A percentile compares a stretch with the other conserved stretches of the same genome.
Conservation (phyloP, 2,888 invertebrate species). For the Myathropa florea region DNA sequence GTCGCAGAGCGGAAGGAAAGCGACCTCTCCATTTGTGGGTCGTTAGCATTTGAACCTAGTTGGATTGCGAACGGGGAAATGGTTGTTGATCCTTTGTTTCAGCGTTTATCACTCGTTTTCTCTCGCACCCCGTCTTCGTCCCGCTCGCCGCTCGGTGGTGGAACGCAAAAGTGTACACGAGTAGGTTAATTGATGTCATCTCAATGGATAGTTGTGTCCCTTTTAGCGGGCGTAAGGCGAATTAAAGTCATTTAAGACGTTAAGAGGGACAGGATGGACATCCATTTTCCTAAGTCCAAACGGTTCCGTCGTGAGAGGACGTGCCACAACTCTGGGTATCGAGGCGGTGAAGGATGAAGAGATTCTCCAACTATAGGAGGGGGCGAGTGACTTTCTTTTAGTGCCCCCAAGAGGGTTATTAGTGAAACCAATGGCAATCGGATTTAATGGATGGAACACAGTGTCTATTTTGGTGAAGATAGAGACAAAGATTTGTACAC, state of each 20-base stretch:
- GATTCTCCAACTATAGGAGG: too few species aligned
- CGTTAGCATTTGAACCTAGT: slow-evolving; percentile 66
- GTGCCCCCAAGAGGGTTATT: slow-evolving; percentile 28
- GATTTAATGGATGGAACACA: slow-evolving; percentile 10
- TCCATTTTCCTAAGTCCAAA: slow-evolving; percentile 30
- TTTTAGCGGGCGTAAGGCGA: slow-evolving; percentile 25
- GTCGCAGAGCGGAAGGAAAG: neutral
- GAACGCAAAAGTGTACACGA: slow-evolving; percentile 18
- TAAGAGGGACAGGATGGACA: slow-evolving; percentile 27
- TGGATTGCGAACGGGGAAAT: slow-evolving; percentile 13
- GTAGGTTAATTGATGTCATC: slow-evolving; percentile 57
- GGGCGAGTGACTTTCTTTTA: neutral
- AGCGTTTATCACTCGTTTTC: slow-evolving; percentile 15
- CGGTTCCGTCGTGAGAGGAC: neutral
- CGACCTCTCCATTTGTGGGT: slow-evolving; percentile 29
- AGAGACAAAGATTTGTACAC: neutral
- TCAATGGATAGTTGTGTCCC: slow-evolving; percentile 30
- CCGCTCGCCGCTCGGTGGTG: neutral
- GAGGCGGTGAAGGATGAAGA: neutral
- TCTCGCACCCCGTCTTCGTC: neutral
- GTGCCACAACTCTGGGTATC: neutral
- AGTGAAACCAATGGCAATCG: slow-evolving; percentile 38
- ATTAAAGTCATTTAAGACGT: slow-evolving; percentile 54
- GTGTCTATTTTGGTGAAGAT: neutral
- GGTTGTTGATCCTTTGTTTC: slow-evolving; percentile 46